Evolutionary conservation across 1,140 invertebrate genomes (phyloP).

Genomic region (Ylistrum balloti): DNA sequence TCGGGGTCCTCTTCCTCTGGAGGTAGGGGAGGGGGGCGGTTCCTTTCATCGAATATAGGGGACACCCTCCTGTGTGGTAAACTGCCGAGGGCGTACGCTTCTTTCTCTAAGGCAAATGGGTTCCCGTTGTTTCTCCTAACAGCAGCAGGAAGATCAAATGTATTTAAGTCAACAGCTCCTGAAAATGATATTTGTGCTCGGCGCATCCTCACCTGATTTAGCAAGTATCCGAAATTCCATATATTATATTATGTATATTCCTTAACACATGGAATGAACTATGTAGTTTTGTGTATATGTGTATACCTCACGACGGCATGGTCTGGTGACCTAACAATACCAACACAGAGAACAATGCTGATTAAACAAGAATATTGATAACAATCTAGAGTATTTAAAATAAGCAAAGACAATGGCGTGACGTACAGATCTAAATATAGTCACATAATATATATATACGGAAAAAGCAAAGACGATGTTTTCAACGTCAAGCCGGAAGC

Average conservation of each 20-base stretch:
- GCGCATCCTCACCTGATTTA: neutral
- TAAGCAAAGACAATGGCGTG: neutral
- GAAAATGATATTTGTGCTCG: constrained; percentile 6
- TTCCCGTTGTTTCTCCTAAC: neutral
- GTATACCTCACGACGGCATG: neutral
- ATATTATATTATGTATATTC: neutral
- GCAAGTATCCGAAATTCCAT: neutral
- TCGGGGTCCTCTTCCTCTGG: neutral
- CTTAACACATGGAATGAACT: neutral
- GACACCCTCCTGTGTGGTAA: neutral
- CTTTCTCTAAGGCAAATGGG: neutral
- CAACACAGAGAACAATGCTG: neutral
- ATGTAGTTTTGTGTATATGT: neutral
- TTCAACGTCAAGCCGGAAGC: too few species aligned
- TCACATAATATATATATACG: neutral
- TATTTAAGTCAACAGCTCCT: neutral
- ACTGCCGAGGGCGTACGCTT: neutral
- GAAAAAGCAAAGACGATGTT: too few species aligned
- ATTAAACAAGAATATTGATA: neutral
- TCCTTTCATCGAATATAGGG: neutral
- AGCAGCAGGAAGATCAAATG: neutral
- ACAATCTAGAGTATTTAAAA: neutral
- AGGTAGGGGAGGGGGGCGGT: neutral
- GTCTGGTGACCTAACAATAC: neutral
- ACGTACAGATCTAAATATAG: neutral